phyloP scores from a whole-genome alignment of 2,113 vertebrate genomes.

The Dipodomys merriami region DNA sequence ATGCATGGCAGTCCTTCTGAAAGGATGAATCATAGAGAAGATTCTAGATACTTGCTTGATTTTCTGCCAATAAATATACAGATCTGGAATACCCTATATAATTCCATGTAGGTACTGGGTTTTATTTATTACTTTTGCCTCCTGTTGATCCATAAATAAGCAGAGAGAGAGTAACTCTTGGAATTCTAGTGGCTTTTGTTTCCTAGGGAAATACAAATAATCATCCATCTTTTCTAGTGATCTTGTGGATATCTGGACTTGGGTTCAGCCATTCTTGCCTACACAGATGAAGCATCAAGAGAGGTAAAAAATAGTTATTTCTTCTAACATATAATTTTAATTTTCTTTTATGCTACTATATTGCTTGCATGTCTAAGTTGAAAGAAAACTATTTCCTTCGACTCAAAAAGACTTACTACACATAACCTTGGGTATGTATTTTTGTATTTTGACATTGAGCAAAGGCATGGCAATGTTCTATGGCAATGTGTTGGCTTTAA shows the following conservation, averaged over 20 bases:
- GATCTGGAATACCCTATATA: background rate
- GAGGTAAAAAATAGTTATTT: background rate
- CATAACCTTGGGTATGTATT: background rate
- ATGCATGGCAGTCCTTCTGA: background rate
- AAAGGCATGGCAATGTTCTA: too few relatives aligned
- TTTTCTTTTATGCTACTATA: background rate
- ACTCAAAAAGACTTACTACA: background rate
- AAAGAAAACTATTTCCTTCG: background rate
- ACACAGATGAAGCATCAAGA: background rate
- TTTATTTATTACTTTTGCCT: background rate
- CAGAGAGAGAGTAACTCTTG: background rate
- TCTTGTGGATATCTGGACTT: background rate
- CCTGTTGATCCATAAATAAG: background rate
- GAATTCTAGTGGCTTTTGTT: background rate
- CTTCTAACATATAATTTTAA: background rate
- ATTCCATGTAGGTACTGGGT: background rate
- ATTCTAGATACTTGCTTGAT: background rate
- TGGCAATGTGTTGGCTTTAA: background rate
- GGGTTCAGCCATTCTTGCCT: background rate
- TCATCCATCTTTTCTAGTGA: background rate
- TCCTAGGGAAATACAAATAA: background rate
- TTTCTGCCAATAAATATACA: background rate
- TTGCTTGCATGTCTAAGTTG: background rate
- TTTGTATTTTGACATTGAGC: background rate
- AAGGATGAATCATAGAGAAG: background rate